Conservation (phyloP, 1,140 invertebrate genomes). For the Drosophila carrolli region DNA sequence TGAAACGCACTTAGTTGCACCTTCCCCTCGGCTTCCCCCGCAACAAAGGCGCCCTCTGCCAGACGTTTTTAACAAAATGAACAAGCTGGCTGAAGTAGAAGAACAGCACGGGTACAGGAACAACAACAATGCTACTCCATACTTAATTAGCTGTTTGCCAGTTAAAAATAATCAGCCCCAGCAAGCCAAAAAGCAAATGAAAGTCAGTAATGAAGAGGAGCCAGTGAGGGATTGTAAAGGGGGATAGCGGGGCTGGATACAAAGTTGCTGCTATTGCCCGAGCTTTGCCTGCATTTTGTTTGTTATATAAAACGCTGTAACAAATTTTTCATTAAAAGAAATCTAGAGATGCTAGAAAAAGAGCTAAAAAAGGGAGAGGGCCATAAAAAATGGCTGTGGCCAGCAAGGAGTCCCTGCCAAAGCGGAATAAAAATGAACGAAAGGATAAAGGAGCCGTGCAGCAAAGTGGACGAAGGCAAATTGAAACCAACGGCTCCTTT, state of each 20-base stretch:
- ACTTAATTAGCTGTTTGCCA: constrained; percentile 83
- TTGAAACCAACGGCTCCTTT: constrained; percentile 36
- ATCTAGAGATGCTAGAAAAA: constrained; percentile 64
- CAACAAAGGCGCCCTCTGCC: constrained; percentile 55
- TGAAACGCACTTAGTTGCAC: constrained; percentile 65
- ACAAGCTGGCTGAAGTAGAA: constrained; percentile 37
- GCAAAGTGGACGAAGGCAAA: constrained; percentile 16
- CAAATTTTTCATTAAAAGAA: constrained; percentile 83
- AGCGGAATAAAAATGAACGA: constrained; percentile 28
- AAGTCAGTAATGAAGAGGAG: constrained; percentile 66
- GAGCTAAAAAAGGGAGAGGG: constrained; percentile 23
- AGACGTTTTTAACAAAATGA: constrained; percentile 70
- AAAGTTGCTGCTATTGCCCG: constrained; percentile 71
- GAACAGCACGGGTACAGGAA: constrained; percentile 13
- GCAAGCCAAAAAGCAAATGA: constrained; percentile 79
- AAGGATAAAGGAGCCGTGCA: constrained; percentile 22
- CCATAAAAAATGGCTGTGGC: constrained; percentile 74
- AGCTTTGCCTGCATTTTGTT: constrained; percentile 69
- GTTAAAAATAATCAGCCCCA: constrained; percentile 82
- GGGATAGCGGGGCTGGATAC: constrained; percentile 22
- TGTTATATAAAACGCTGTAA: constrained; percentile 78
- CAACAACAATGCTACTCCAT: constrained; percentile 74
- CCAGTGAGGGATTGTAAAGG: neutral
- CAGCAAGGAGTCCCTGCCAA: constrained; percentile 53
- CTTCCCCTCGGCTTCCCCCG: constrained; percentile 27